Base-by-base conservation (phyloP, 2,797 vertebrate genomes). In the Urocyon cinereoargenteus region DNA sequence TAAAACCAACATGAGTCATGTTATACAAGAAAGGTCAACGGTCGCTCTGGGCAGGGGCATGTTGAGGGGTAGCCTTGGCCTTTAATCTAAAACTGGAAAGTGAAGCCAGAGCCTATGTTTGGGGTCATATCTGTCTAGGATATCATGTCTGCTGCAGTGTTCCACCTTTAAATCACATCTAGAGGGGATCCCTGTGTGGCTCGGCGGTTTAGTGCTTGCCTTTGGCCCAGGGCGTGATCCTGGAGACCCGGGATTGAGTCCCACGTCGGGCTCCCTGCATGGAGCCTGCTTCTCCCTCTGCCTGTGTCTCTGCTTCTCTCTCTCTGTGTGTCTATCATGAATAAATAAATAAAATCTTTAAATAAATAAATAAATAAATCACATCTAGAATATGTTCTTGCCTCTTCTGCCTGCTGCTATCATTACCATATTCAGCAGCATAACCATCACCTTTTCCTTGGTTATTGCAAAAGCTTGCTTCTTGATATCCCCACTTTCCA, bases 1-100 rank as follows among this genome's bases (percentile, higher is more conserved):
- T 87, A 94, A 89, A 97, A 78, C 61, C 26, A 66, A 2, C 0
- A 2, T 96, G 97, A 98, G 68, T 98, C 98, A 97, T 53, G 49
- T 61, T 62, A 40, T n/a, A 66, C 5, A 53, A 78, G 83, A 89
- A 90, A 77, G 57, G 15, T 68, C 59, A 24, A 8, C 68, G 57
- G 82, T 95, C 1, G 95, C 92, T 72, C 61, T 24, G 7, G 79
- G 84, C 57, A 94, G 93, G 91, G 45, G 85, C 12, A 3, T 13
- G 18, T 19, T 45, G 53, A 86, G 13, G 73, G 28, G 31, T 93
- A 64, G 79, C 64, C n/a, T 90, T 92, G 34, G 77, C 40, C 88
- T 95, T 59, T 53, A 75, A 92, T 75, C 49, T 75, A 51, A 70
- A 97, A 34, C 64, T 82, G 55, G 55, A 82, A 90, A 79, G 72